Percentiles rank a stretch among this genome's conserved stretches.
Conservation (phyloP, 1,140 invertebrate species). For the Drosophila pseudoananassae region DNA sequence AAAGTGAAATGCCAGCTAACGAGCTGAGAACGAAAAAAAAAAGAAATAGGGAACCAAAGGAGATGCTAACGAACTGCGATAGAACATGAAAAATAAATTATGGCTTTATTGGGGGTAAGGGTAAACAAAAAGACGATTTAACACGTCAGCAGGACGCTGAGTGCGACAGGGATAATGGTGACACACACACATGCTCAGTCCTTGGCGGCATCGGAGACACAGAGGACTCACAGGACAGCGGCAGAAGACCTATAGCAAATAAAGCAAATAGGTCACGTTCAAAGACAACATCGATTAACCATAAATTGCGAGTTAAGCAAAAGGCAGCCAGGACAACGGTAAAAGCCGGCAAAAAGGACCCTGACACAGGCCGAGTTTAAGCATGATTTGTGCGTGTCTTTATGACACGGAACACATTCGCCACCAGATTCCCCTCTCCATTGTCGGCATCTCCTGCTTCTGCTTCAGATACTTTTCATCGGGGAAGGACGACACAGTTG, state of each 20-base stretch:
- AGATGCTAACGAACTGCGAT: slow-evolving; percentile 67
- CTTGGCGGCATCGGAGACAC: slow-evolving; percentile 14
- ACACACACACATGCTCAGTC: slow-evolving; percentile 24
- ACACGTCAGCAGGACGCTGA: slow-evolving; percentile 78
- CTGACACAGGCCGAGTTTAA: slow-evolving; percentile 54
- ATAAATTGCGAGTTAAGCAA: slow-evolving; percentile 84
- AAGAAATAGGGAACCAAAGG: neutral
- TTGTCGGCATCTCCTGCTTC: slow-evolving; percentile 19
- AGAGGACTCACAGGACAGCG: slow-evolving; percentile 26
- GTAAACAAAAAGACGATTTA: slow-evolving; percentile 83
- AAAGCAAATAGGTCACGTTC: slow-evolving; percentile 83
- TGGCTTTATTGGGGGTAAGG: slow-evolving; percentile 80
- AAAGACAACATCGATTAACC: slow-evolving; percentile 83
- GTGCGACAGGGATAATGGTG: slow-evolving; percentile 57
- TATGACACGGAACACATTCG: slow-evolving; percentile 68
- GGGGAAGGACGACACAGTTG: slow-evolving; percentile 21
- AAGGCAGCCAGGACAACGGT: slow-evolving; percentile 69
- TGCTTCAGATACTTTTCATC: slow-evolving; percentile 5
- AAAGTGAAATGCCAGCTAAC: slow-evolving; percentile 48
- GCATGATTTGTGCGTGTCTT: slow-evolving; percentile 82
- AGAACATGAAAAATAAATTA: slow-evolving; percentile 82
- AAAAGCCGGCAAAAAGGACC: slow-evolving; percentile 24
- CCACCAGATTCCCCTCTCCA: slow-evolving; percentile 34
- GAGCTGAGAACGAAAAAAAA: slow-evolving; percentile 10
- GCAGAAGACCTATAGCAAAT: slow-evolving; percentile 61